Conservation (phyloP, 1,140 invertebrate genomes). For the Holotrichia oblita region DNA sequence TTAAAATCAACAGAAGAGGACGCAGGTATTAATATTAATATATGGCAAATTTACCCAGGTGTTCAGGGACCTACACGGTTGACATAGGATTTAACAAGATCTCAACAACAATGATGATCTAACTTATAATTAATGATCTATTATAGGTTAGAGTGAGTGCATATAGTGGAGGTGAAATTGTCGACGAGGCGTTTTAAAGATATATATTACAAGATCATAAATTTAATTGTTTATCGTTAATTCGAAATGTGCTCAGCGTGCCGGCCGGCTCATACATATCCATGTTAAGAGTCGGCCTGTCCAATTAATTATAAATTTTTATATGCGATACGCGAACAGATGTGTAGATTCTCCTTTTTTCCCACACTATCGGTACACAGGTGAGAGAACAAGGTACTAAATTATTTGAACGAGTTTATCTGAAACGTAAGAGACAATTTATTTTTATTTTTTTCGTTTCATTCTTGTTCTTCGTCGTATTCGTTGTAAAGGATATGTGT, state of each 20-base stretch:
- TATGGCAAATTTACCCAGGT: too few species aligned
- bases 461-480: background rate
- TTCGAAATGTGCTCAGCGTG: background rate
- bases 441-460: background rate
- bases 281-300: background rate
- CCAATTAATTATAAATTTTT: slow-evolving; percentile 10
- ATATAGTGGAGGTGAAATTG: too few species aligned
- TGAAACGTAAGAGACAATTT: background rate
- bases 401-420: slow-evolving; percentile 21
- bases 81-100: too few species aligned
- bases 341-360: background rate
- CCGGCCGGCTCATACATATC: background rate
- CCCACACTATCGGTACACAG: slow-evolving; percentile 5
- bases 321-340: background rate
- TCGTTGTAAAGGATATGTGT: background rate
- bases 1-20: too few species aligned
- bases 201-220: background rate
- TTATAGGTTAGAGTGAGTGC: too few species aligned
- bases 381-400: slow-evolving; percentile 16
- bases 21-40: too few species aligned
- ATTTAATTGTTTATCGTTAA: slow-evolving; percentile 3
- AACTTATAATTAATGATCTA: too few species aligned
- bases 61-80: too few species aligned
- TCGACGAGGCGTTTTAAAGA: too few species aligned
- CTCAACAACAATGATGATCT: too few species aligned